These are phyloP conservation scores for Scaptomyza cyrtandrae DNA, from an alignment of 2,888 invertebrate genomes.

Conservation along the genomic window DNA sequence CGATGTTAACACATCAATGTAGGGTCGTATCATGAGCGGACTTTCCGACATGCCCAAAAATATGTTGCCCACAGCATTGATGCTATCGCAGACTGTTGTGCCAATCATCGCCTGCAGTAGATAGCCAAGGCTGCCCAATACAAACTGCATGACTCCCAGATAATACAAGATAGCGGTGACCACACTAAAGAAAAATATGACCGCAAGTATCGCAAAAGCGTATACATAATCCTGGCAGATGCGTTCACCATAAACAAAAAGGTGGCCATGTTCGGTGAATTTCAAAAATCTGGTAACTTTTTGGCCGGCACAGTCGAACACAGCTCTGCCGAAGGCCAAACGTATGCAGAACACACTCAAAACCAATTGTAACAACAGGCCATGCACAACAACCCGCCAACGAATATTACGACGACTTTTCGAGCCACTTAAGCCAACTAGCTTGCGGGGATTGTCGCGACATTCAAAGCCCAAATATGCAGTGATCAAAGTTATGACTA, in stretches of 20 bases:
- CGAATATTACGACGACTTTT: conserved; percentile 86
- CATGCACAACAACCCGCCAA: conserved; percentile 92
- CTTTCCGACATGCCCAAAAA: conserved; percentile 97
- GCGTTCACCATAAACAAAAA: conserved; percentile 91
- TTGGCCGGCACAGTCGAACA: conserved; percentile 40
- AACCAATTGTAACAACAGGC: conserved; percentile 91
- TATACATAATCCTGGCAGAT: conserved; percentile 87
- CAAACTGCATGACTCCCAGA: conserved; percentile 93
- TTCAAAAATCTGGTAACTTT: conserved; percentile 86
- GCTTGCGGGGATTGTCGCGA: background rate
- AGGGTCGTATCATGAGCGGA: conserved; percentile 93
- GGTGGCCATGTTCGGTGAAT: conserved; percentile 91
- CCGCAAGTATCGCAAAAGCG: conserved; percentile 94
- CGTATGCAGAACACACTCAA: conserved; percentile 94
- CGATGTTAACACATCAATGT: conserved; percentile 89
- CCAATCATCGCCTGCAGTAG: conserved; percentile 89
- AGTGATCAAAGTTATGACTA: background rate
- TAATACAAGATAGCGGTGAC: conserved; percentile 94
- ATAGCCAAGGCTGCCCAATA: conserved; percentile 86
- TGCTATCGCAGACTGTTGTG: conserved; percentile 96
- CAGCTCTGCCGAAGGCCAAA: conserved; percentile 86
- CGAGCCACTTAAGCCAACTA: conserved; percentile 81
- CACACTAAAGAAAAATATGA: conserved; percentile 96
- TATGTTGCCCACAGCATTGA: conserved; percentile 95
- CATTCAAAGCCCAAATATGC: conserved; percentile 24